These are phyloP conservation scores for Peromyscus maniculatus DNA, from an alignment of 2,113 vertebrate genomes.

Conservation along the genomic window DNA sequence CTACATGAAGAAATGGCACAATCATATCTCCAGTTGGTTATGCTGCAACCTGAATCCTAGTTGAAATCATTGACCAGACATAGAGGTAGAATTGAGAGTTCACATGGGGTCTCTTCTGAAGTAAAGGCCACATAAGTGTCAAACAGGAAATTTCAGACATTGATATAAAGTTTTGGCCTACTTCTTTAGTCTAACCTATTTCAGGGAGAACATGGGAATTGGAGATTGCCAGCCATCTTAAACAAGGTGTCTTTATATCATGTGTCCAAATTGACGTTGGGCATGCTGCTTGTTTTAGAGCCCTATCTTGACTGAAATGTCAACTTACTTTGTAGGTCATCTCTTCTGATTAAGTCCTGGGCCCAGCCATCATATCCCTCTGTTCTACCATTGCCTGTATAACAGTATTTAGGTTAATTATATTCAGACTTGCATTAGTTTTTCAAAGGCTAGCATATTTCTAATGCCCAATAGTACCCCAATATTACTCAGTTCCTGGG, in stretches of 20 bases:
- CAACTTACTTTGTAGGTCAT: background rate
- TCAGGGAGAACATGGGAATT: background rate
- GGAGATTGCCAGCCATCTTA: background rate
- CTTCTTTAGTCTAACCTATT: background rate
- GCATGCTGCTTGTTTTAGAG: background rate
- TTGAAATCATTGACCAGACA: background rate
- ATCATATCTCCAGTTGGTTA: background rate
- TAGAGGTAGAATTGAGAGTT: background rate
- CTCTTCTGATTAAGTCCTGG: background rate
- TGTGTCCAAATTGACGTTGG: background rate
- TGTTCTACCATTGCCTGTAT: background rate
- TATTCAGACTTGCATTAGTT: background rate
- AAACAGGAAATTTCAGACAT: background rate
- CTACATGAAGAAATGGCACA: background rate
- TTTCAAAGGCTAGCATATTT: background rate
- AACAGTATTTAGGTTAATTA: slow-evolving; percentile 12
- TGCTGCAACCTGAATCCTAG: background rate
- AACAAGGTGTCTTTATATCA: background rate
- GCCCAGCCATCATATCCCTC: background rate
- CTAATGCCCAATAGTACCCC: background rate
- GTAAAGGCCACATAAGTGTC: background rate
- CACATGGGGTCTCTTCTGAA: background rate
- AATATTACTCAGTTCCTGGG: background rate
- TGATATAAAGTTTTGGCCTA: background rate
- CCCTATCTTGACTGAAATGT: background rate